Conservation (phyloP, 2,797 vertebrate genomes). For the Spea hammondii region DNA sequence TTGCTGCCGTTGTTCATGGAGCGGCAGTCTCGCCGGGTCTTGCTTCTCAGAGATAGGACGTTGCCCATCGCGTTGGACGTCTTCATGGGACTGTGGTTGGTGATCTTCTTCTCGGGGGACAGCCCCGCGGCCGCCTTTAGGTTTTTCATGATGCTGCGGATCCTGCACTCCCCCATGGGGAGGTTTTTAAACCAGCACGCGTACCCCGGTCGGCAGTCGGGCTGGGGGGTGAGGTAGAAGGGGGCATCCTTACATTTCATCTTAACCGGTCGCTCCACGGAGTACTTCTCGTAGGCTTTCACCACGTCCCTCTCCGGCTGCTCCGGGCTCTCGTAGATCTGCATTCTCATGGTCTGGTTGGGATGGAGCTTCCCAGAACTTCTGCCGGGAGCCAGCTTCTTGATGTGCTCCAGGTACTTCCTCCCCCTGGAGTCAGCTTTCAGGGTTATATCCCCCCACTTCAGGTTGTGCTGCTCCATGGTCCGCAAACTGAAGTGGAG, state of each 20-base stretch:
- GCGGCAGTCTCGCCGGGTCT: not conserved
- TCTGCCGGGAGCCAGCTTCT: slow-evolving; percentile 12
- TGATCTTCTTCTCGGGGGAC: slow-evolving; percentile 1
- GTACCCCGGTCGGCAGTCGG: slow-evolving; percentile 35
- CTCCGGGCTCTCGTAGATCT: slow-evolving; percentile 49
- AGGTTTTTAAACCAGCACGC: slow-evolving; percentile 48
- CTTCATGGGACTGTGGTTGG: slow-evolving; percentile 3
- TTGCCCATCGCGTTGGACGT: not conserved
- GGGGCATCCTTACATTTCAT: slow-evolving; percentile 45
- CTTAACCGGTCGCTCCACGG: slow-evolving; percentile 37
- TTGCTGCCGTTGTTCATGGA: not conserved
- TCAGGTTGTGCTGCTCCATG: slow-evolving; percentile 45
- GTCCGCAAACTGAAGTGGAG: slow-evolving; percentile 48
- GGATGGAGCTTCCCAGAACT: slow-evolving; percentile 4
- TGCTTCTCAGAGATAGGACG: not conserved
- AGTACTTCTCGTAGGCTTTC: slow-evolving; percentile 46
- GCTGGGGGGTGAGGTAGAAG: slow-evolving; percentile 48
- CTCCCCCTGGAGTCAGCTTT: slow-evolving; percentile 28
- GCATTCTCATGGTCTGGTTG: slow-evolving; percentile 27
- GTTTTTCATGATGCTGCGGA: slow-evolving; percentile 46
- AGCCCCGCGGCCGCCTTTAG: slow-evolving; percentile 31
- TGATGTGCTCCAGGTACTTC: slow-evolving; percentile 48
- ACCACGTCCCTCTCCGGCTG: slow-evolving; percentile 47
- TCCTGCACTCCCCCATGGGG: slow-evolving; percentile 42
- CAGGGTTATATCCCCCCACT: slow-evolving; percentile 46